Percentiles rank a stretch among this genome's conserved stretches.
Evolutionary conservation across 1,140 invertebrate species (phyloP).

Genomic region (Dendrolimus punctatus): DNA sequence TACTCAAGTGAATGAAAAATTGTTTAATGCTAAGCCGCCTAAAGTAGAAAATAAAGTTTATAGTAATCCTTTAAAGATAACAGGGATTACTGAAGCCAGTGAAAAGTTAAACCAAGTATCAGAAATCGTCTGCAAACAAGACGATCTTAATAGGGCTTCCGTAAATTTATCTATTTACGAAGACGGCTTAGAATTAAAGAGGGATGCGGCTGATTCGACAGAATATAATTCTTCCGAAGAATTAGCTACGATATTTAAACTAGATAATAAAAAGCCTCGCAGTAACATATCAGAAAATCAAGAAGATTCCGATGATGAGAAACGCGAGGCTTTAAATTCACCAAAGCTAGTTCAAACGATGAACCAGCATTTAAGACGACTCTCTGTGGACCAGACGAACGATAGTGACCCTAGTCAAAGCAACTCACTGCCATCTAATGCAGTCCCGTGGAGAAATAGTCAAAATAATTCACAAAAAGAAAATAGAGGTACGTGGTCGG

Average conservation of each 20-base stretch:
- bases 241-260: constrained; percentile 73
- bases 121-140: constrained; percentile 44
- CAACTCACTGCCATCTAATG: constrained; percentile 50
- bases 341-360: constrained; percentile 65
- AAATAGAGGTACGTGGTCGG: constrained; percentile 58
- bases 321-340: constrained; percentile 55
- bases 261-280: constrained; percentile 34
- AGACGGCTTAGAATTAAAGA: constrained; percentile 54
- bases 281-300: constrained; percentile 19
- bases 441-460: constrained; percentile 57
- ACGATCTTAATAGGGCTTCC: constrained; percentile 35
- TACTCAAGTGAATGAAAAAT: constrained; percentile 64
- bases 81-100: constrained; percentile 62
- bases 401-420: constrained; percentile 48
- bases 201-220: constrained; percentile 63
- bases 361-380: constrained; percentile 59
- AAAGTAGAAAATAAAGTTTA: constrained; percentile 21
- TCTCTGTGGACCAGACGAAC: constrained; percentile 52
- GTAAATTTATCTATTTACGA: constrained; percentile 54
- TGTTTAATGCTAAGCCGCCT: constrained; percentile 43
- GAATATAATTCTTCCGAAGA: constrained; percentile 77
- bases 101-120: constrained; percentile 71
- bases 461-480: constrained; percentile 61
- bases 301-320: constrained; percentile 27
- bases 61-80: constrained; percentile 34